Base-by-base conservation (phyloP, 2,113 vertebrate species). In the Dicentrarchus labrax region DNA sequence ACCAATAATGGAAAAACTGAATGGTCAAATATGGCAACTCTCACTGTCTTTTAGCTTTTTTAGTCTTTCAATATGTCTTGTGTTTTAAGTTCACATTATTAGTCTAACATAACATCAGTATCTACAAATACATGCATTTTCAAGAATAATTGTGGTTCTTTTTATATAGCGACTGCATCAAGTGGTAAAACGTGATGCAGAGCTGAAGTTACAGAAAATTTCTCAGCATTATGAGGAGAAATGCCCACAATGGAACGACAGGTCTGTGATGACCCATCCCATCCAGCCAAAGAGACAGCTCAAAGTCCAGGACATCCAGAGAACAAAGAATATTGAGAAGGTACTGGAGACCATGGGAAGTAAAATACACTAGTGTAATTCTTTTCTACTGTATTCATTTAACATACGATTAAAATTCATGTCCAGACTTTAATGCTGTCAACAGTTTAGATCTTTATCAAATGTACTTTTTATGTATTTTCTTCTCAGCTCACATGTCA, bases 171-270 rank as follows among this genome's bases (percentile, higher is more conserved):
- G 39, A 60, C 91, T 97, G 83, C 96, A 92, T 90, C 92, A 64
- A 56, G 86, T 95, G 88, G 92, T 93, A 0, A 95, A 91, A 77
- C 92, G 82, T 30, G 95, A 97, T 62, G 83, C 92, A 48, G 95
- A 98, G 45, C 66, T 96, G 54, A 94, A 93, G 67, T 94, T 97
- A 71, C 94, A 94, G 85, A 92, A 94, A 45, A 94, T 97, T 47
- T 93, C 96, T 54, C 90, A 95, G 64, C 90, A 68, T 67, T 97
- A 96, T 88, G 92, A 96, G 86, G 86, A 83, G 41, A 95, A 94
- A 92, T 86, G 83, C 50, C 95, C 93, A 68, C 82, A 88, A 8
- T 36, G 84, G 78, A 90, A 91, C 71, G 84, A 93, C 69, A 94
- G 90, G 64, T 81, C 94, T 59, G 73, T 74, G 86, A 21, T 0